These are phyloP conservation scores for Columba guinea DNA, from an alignment of 2,797 vertebrate genomes.

Conservation along the genomic window DNA sequence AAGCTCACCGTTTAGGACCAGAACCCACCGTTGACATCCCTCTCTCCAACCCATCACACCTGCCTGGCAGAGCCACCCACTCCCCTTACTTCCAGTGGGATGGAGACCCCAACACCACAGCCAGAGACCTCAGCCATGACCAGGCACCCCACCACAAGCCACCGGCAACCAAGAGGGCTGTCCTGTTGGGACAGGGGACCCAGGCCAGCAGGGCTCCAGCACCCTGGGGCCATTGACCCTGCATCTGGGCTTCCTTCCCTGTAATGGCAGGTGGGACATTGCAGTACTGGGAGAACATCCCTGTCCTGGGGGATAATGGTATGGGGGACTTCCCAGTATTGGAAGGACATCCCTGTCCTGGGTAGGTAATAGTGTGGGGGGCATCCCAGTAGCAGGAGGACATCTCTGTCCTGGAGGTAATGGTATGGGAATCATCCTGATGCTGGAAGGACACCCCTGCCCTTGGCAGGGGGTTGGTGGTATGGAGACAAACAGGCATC, in stretches of 20 bases:
- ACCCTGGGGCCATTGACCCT: accelerated
- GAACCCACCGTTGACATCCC: accelerated
- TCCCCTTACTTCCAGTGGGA: neutral
- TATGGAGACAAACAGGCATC: neutral
- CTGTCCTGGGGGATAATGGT: neutral
- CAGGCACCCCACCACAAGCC: neutral
- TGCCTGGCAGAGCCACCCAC: accelerated
- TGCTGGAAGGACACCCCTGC: neutral
- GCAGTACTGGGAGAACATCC: too few relatives aligned
- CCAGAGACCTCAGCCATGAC: neutral
- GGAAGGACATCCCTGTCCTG: neutral
- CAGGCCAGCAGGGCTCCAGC: neutral
- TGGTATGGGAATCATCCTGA: neutral
- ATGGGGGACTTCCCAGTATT: neutral
- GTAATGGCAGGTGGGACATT: too few relatives aligned
- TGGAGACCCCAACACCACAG: neutral
- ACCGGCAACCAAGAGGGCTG: accelerated
- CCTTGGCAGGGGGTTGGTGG: neutral
- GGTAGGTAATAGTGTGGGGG: neutral
- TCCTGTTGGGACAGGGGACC: neutral
- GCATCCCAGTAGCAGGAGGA: neutral
- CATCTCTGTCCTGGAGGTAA: neutral
- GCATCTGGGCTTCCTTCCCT: neutral
- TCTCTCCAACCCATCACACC: neutral
- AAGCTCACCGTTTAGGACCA: neutral